phyloP scores from a whole-genome alignment of 1,140 invertebrate genomes.

The Formica selysi region DNA sequence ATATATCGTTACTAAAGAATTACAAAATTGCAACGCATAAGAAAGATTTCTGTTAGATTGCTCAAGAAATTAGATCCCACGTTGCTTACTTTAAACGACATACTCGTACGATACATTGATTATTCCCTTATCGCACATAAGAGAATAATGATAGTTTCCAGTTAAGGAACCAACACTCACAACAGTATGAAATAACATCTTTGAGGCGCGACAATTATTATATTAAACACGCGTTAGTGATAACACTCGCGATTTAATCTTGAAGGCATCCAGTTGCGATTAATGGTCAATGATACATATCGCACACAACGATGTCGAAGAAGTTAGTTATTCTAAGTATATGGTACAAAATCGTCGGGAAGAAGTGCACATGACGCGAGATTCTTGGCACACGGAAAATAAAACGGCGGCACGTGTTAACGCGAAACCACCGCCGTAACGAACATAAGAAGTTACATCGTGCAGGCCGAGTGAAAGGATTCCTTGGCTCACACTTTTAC shows the following conservation, averaged over 20 bases:
- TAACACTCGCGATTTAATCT: conserved; percentile 39
- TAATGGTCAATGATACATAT: neutral
- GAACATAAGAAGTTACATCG: conserved; percentile 63
- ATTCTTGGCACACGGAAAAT: conserved; percentile 25
- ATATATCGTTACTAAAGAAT: neutral
- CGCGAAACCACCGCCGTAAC: conserved; percentile 39
- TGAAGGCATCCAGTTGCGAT: neutral
- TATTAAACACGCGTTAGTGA: neutral
- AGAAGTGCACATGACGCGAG: conserved; percentile 26
- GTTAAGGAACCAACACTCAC: neutral
- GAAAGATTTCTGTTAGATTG: neutral
- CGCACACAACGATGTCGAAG: neutral
- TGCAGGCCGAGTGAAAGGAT: conserved; percentile 66
- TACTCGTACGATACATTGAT: neutral
- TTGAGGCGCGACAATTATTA: neutral
- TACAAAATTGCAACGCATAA: too few species aligned
- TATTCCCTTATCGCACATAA: neutral
- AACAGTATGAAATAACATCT: neutral
- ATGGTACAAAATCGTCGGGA: neutral
- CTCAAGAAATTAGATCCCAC: neutral
- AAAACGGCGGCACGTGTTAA: conserved; percentile 49
- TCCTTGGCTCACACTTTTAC: conserved; percentile 63
- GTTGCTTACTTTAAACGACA: neutral
- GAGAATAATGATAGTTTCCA: neutral
- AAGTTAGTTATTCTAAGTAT: neutral